Base-by-base conservation (phyloP, 2,888 invertebrate species). In the Torymus tubicola region DNA sequence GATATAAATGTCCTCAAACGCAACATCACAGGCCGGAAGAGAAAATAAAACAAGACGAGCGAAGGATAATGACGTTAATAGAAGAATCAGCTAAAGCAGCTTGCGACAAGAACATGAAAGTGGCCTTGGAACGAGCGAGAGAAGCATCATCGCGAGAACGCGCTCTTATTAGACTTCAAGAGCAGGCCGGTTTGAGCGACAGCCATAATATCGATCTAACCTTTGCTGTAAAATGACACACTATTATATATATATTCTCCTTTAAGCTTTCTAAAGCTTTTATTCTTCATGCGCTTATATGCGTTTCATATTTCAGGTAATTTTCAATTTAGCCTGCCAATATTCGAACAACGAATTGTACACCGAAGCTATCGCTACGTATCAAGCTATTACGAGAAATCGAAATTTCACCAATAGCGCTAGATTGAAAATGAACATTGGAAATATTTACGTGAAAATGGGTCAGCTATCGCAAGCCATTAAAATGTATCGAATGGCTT, bases 401-500 rank as follows among this genome's bases (percentile, higher is more conserved):
- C 96, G 97, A 90, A 94, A 97, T 93, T 98, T 99, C 90, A 95
- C 95, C 67, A 98, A 98, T 55, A 97, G 98, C 58, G 96, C 98
- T 87, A 94, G 98, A 82, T 92, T 99, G 11, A 98, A 98, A 93
- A 95, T 99, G 0, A 99, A 99, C 90, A 99, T 99, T 96, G 99
- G 99, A 1, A 99, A 99, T 89, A 98, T 99, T 87, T 97, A 98
- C 91, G 97, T 97, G 87, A 96, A 96, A 91, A 96, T 98, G 93
- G 97, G 97, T 84, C 94, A 97, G 87, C 97, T 96, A 88, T 95
- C 96, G 14, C 97, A 98, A 92, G 99, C 99, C 0, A 94, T 99
- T 79, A 99, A 99, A 92, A 95, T 98, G 93, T 99, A 98, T 89
- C 94, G 99, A 86, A 99, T 99, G 99, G 99, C 99, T 0, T 92